Evolutionary conservation across 2,888 invertebrate genomes (phyloP).

Genomic region (Homarus gammarus): DNA sequence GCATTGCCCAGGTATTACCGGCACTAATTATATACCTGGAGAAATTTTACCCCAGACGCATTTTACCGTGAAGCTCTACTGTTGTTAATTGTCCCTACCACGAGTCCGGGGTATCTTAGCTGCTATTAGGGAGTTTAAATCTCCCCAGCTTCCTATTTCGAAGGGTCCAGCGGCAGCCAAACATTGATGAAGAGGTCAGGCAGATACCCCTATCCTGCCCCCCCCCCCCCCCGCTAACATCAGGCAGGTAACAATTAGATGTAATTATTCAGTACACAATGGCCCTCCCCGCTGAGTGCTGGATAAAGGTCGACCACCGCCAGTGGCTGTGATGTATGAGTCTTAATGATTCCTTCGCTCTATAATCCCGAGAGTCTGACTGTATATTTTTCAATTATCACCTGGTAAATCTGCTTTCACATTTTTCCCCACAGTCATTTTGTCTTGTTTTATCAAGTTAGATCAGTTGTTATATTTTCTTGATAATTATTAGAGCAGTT

Average conservation of each 20-base stretch:
- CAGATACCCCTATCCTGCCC: neutral
- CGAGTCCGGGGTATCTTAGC: neutral
- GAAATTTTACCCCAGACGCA: neutral
- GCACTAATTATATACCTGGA: neutral
- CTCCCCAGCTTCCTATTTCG: neutral
- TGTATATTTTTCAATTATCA: neutral
- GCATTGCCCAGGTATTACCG: neutral
- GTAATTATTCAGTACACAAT: slow-evolving; percentile 11
- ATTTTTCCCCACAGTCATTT: too few species aligned
- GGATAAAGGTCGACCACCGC: neutral
- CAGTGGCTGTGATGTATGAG: neutral
- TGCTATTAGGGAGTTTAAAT: neutral
- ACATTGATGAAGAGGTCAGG: slow-evolving; percentile 2
- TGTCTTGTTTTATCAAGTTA: too few species aligned
- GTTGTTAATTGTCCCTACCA: neutral
- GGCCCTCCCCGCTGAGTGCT: neutral
- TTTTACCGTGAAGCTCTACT: neutral
- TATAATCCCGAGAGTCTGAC: neutral
- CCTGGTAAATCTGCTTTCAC: neutral
- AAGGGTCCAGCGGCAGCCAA: neutral
- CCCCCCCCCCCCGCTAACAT: too few species aligned
- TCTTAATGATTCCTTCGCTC: neutral
- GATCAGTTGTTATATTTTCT: too few species aligned
- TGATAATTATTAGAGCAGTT: too few species aligned
- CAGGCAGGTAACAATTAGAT: slow-evolving; percentile 11